phyloP scores from a whole-genome alignment of 64 coral and sea anemone species.

The Actinia tenebrosa region DNA sequence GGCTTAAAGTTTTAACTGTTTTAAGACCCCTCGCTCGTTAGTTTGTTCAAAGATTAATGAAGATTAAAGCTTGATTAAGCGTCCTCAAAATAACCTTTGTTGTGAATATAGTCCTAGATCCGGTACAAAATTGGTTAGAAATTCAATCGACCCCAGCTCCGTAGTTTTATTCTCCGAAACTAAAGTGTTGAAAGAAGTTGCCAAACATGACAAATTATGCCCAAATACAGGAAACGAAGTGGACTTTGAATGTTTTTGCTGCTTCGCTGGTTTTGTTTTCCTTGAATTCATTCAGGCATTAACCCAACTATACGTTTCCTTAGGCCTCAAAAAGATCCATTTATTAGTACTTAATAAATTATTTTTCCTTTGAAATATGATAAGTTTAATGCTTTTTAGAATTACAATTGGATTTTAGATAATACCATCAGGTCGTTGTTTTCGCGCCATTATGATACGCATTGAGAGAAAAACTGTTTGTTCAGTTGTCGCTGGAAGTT shows the following conservation, averaged over 20 bases:
- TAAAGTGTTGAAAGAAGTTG: conserved; percentile 1
- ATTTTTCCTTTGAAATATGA: too few relatives aligned
- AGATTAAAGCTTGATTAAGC: neutral
- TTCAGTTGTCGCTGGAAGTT: neutral
- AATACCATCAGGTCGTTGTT: neutral
- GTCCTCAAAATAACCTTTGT: neutral
- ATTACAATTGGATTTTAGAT: neutral
- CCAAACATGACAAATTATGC: conserved; percentile 15
- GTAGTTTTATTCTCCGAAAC: neutral
- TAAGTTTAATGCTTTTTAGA: neutral
- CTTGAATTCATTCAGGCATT: neutral
- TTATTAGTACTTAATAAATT: too few relatives aligned
- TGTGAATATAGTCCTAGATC: neutral
- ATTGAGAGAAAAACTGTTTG: neutral
- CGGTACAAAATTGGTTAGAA: neutral
- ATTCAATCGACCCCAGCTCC: neutral
- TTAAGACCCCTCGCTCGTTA: neutral
- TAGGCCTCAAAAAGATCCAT: too few relatives aligned
- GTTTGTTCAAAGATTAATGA: neutral
- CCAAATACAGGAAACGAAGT: neutral
- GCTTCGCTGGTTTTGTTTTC: neutral
- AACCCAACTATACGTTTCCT: neutral
- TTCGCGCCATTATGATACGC: neutral
- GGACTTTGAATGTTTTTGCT: conserved; percentile 14
- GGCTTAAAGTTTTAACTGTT: neutral